Evolutionary conservation across 1,140 invertebrate genomes (phyloP).

Genomic region (Ruditapes philippinarum): DNA sequence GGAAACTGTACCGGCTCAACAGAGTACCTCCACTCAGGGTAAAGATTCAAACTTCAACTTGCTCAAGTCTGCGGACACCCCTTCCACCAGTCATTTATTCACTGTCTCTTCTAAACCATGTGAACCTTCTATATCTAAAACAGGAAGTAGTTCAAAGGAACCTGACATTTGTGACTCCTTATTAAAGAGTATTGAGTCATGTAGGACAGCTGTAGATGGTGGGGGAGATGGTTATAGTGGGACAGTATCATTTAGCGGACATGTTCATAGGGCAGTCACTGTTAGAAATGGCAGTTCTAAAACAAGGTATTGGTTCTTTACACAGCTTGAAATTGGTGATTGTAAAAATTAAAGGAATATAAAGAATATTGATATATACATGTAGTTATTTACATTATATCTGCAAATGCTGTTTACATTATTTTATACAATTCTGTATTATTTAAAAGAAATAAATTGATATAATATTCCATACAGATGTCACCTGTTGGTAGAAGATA

Average conservation of each 20-base stretch:
- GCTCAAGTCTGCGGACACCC: conserved; percentile 29
- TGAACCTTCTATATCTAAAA: not conserved
- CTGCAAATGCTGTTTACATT: too few species aligned
- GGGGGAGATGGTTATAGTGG: not conserved
- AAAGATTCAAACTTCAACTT: conserved; percentile 39
- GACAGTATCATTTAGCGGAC: conserved; percentile 11
- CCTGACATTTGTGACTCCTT: conserved; percentile 42
- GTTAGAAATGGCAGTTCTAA: not conserved
- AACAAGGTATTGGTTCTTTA: conserved; percentile 30
- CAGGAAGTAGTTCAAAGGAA: not conserved
- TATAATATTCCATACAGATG: too few species aligned
- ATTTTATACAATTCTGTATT: too few species aligned
- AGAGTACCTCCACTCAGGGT: conserved; percentile 2
- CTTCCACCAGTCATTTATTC: conserved; percentile 19
- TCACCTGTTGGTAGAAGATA: conserved; percentile 28
- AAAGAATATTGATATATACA: not conserved
- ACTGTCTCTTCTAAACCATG: conserved; percentile 32
- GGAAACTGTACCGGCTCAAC: not conserved
- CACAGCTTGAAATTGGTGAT: too few species aligned
- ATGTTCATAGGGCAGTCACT: conserved; percentile 32
- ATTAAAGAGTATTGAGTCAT: conserved; percentile 56
- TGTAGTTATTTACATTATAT: too few species aligned
- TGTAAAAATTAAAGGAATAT: not conserved
- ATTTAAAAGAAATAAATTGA: too few species aligned
- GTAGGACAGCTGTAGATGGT: conserved; percentile 20